These are phyloP conservation scores for Liasis olivaceus DNA, from an alignment of 2,797 vertebrate genomes.

Conservation along the genomic window DNA sequence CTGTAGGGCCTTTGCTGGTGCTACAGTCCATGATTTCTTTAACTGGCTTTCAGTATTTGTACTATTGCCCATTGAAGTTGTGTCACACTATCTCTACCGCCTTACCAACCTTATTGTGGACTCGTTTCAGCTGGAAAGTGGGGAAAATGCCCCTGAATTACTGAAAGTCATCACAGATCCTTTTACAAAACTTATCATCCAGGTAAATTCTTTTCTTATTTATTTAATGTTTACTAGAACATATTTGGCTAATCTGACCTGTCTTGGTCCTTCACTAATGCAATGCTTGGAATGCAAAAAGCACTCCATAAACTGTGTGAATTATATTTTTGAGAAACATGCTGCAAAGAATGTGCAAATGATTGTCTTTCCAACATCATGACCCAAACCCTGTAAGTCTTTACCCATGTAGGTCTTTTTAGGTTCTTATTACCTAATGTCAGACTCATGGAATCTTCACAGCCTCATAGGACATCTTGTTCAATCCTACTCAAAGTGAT, in stretches of 20 bases:
- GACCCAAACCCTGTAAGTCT: not conserved
- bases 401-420: not conserved
- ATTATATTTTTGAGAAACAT: not conserved
- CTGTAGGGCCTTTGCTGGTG: slow-evolving; percentile 91
- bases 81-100: slow-evolving; percentile 82
- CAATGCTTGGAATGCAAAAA: not conserved
- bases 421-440: not conserved
- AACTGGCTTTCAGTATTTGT: slow-evolving; percentile 95
- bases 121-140: slow-evolving; percentile 84
- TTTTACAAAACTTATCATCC: slow-evolving; percentile 89
- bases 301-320: not conserved
- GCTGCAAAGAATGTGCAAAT: not conserved
- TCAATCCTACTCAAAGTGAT: not conserved
- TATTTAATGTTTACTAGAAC: not conserved
- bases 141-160: slow-evolving; percentile 89
- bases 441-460: not conserved
- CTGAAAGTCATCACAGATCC: slow-evolving; percentile 97
- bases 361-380: fast-evolving
- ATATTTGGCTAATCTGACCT: not conserved
- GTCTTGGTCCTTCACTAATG: not conserved
- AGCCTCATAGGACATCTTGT: too few relatives aligned
- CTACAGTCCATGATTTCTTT: slow-evolving; percentile 97
- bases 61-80: slow-evolving; percentile 87
- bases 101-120: slow-evolving; percentile 83
- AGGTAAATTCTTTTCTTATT: slow-evolving; percentile 75